Evolutionary conservation across 2,113 vertebrate species (phyloP), one percentile per base, ranked within the genome.

Genomic region (Tilapia sparmanii): DNA sequence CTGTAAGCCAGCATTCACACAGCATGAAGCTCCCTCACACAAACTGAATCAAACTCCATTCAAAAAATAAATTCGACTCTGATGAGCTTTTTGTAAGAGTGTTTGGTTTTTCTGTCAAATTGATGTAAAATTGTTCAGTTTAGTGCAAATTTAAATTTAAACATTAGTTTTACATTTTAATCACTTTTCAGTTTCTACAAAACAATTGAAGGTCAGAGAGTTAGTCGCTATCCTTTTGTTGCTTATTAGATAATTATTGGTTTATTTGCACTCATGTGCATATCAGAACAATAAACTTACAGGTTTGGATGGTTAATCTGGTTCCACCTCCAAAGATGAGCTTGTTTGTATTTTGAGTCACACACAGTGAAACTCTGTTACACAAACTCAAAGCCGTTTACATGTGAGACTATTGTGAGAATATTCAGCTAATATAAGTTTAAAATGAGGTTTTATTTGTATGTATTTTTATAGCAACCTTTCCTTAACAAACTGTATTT

Each of bases 71-170:
- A 33, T 19, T 63, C 1, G 2, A 76, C 9, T 29, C 40, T 3
- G 15, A 71, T 3, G n/a, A 71, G 2, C 8, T 73, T 45, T 45
- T 45, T 26, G 7, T 42, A 12, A 0, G 0, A 71, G 0, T 10
- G 4, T 40, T 22, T 61, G 5, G 29, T 10, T 33, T 61, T 61
- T 33, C 9, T 61, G 33, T 12, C 10, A 68, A 40, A 22, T 40
- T 12, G 10, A 22, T 68, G 33, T 68, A 2, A 22, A 68, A n/a
- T 68, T 68, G 6, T 35, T 35, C 31, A n/a, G 11, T 13, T 22
- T 22, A 68, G 33, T 68, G 3, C 1, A 22, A 35, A 38, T 0
- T 33, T 0, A 66, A 38, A 66, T 0, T 12, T 66, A 38, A 35
- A 66, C 10, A 38, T 5, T 66, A 66, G 61, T 38, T 66, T 66